A percentile compares a stretch with the other conserved stretches of the same genome.
These are phyloP conservation scores for Pelosia muscerda DNA, from an alignment of 2,888 invertebrate genomes.

Conservation along the genomic window DNA sequence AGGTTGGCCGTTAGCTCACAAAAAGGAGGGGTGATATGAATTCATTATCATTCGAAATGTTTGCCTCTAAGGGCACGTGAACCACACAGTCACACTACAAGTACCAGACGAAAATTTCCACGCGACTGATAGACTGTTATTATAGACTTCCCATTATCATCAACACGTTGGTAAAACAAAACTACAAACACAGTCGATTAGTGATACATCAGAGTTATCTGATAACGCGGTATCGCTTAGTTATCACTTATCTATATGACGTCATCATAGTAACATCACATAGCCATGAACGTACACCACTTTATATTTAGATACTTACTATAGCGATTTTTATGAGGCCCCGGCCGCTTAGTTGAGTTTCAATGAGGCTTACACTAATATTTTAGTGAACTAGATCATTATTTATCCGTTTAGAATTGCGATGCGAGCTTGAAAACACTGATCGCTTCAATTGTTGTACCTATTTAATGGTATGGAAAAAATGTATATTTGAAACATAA, in stretches of 20 bases:
- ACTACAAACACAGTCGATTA: conserved; percentile 78
- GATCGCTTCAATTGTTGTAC: background rate
- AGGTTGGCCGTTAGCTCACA: no score
- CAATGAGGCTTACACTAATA: conserved; percentile 24
- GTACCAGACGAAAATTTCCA: conserved; percentile 30
- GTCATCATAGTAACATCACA: conserved; percentile 65
- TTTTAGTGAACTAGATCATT: conserved; percentile 35
- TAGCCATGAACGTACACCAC: conserved; percentile 46
- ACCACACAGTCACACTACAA: background rate
- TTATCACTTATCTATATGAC: conserved; percentile 62
- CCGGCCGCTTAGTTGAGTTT: conserved; percentile 23
- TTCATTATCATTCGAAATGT: background rate
- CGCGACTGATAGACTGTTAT: background rate
- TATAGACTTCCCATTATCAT: conserved; percentile 41
- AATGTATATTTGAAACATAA: background rate
- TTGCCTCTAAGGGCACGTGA: background rate
- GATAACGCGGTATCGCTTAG: conserved; percentile 65
- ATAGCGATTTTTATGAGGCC: conserved; percentile 32
- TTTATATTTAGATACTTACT: conserved; percentile 50
- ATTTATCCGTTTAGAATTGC: conserved; percentile 27
- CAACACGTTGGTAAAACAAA: conserved; percentile 52
- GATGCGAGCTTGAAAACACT: background rate
- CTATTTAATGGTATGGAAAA: conserved; percentile 1
- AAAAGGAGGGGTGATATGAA: no score
- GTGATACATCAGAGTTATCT: conserved; percentile 78